Conservation (phyloP, 2,888 invertebrate genomes). For the Nemurella pictetii region DNA sequence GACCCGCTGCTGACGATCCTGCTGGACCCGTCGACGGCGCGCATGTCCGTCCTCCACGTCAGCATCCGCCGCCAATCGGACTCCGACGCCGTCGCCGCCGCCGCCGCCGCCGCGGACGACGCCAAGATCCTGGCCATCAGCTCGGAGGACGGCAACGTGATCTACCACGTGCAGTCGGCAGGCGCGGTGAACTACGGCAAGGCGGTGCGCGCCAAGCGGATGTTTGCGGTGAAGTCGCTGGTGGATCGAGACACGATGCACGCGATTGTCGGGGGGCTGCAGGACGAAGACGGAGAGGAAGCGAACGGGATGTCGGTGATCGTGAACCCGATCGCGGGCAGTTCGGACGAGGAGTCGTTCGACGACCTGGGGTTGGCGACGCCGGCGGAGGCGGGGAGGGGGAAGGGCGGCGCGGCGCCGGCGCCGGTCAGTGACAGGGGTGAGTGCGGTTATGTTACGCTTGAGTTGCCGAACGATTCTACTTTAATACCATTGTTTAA, state of each 20-base stretch:
- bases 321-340: conserved; percentile 63
- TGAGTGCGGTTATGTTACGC: too few relatives aligned
- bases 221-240: conserved; percentile 60
- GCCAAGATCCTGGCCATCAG: conserved; percentile 78
- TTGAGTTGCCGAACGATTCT: too few relatives aligned
- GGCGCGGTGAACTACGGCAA: conserved; percentile 44
- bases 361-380: background rate
- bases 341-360: conserved; percentile 48
- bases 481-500: too few relatives aligned
- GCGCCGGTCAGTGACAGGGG: background rate
- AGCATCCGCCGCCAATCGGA: conserved; percentile 57
- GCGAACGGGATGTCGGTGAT: conserved; percentile 66
- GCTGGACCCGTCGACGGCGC: conserved; percentile 75
- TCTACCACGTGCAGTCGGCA: conserved; percentile 59
- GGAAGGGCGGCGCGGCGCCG: background rate
- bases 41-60: conserved; percentile 78
- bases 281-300: conserved; percentile 49
- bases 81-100: conserved; percentile 29
- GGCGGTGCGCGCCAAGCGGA: conserved; percentile 55
- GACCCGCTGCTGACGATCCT: conserved; percentile 77
- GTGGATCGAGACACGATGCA: conserved; percentile 45
- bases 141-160: conserved; percentile 78
- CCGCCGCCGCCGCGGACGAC: conserved; percentile 48
- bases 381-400: background rate
- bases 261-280: conserved; percentile 46